Evolutionary conservation across 2,888 invertebrate species (phyloP).

Genomic region (Hyposoter dolosus): DNA sequence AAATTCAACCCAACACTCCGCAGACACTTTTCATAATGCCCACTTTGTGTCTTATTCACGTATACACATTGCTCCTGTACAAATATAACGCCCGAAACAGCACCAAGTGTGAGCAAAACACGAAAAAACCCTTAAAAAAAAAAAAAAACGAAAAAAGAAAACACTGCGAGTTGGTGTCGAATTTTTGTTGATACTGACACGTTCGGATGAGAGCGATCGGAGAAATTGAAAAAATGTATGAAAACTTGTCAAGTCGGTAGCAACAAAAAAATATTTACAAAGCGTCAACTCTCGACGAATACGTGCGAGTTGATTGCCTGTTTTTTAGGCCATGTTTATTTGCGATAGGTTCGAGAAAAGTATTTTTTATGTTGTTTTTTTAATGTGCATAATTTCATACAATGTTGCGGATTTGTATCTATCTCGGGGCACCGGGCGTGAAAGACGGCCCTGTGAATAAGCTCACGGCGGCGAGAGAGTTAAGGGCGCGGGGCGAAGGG

Average conservation of each 20-base stretch:
- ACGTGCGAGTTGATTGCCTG: not conserved
- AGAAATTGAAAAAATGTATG: not conserved
- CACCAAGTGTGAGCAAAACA: not conserved
- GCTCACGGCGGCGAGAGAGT: constrained; percentile 34
- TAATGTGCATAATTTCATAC: not conserved
- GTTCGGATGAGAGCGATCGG: not conserved
- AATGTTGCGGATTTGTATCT: not conserved
- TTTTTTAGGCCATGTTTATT: not conserved
- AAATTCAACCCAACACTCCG: constrained; percentile 31
- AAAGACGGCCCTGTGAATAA: constrained; percentile 38
- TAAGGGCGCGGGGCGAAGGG: constrained; percentile 42
- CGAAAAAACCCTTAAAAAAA: not conserved
- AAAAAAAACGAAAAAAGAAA: not conserved
- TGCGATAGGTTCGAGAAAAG: not conserved
- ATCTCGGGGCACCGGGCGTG: constrained; percentile 9
- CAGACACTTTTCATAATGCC: constrained; percentile 35
- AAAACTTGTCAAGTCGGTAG: not conserved
- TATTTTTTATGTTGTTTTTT: not conserved
- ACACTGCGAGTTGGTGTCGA: not conserved
- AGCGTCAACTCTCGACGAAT: too few relatives aligned
- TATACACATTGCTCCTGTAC: constrained; percentile 5
- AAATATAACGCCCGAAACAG: not conserved
- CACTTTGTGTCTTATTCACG: constrained; percentile 11
- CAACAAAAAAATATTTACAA: not conserved
- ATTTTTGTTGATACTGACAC: not conserved